phyloP scores from a whole-genome alignment of 2,113 vertebrate genomes.

The Sterna hirundo region DNA sequence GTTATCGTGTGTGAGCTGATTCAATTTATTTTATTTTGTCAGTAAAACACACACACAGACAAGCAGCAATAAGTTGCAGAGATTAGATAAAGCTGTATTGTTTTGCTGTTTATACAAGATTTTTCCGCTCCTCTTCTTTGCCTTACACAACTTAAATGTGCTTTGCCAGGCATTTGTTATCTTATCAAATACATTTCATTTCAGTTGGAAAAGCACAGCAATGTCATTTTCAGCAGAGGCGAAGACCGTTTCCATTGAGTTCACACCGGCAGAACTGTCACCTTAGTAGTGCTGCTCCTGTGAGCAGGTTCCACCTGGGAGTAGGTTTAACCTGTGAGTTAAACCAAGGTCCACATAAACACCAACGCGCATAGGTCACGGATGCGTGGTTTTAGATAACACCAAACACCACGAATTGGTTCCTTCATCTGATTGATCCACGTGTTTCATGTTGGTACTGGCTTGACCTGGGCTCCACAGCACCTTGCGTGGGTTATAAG shows the following conservation, averaged over 20 bases:
- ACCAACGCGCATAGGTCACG: accelerated
- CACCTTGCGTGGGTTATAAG: neutral
- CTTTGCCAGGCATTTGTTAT: slow-evolving; percentile 66
- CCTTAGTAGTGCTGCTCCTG: neutral
- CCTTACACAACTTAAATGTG: slow-evolving; percentile 39
- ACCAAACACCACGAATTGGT: accelerated
- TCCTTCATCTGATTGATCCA: neutral
- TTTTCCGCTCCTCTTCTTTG: slow-evolving; percentile 39
- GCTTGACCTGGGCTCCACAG: neutral
- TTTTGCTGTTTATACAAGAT: slow-evolving; percentile 68
- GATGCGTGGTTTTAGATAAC: accelerated
- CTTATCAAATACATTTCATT: slow-evolving; percentile 65
- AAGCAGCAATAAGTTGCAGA: slow-evolving; percentile 69
- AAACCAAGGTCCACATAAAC: neutral
- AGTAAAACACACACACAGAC: slow-evolving; percentile 77
- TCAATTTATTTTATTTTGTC: slow-evolving; percentile 88
- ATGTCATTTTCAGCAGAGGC: neutral
- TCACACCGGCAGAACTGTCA: neutral
- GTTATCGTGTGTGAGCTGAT: slow-evolving; percentile 85
- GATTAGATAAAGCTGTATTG: slow-evolving; percentile 80
- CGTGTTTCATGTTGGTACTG: neutral
- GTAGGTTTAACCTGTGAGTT: neutral
- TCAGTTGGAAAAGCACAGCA: slow-evolving; percentile 34
- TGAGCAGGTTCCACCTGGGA: neutral
- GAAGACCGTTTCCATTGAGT: neutral